Evolutionary conservation across 2,113 vertebrate genomes (phyloP).

Genomic region (Anser cygnoides): DNA sequence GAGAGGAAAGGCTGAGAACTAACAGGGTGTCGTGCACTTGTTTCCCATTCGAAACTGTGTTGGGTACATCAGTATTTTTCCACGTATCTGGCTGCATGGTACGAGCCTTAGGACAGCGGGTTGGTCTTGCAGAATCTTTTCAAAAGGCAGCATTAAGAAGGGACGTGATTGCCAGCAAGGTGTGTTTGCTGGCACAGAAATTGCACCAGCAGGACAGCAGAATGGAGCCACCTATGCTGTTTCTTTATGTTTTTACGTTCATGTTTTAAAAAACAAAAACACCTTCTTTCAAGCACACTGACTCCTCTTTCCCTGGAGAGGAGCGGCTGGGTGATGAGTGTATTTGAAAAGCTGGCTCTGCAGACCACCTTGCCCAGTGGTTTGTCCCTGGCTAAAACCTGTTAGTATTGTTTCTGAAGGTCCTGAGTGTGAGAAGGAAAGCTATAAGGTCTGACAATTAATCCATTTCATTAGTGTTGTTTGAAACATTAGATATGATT

Average conservation of each 20-base stretch:
- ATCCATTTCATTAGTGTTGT: rapidly evolving
- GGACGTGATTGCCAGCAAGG: neutral
- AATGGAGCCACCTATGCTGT: too few species aligned
- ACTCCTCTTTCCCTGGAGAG: neutral
- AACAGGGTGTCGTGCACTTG: rapidly evolving
- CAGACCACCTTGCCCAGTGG: neutral
- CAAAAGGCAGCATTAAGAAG: neutral
- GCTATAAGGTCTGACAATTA: neutral
- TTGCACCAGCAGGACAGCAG: neutral
- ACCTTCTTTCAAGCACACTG: rapidly evolving
- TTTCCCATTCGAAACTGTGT: rapidly evolving
- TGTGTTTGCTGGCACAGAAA: too few species aligned
- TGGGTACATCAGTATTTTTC: neutral
- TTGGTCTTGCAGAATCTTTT: neutral
- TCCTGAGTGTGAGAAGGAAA: neutral
- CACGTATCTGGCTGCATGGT: rapidly evolving
- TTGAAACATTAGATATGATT: rapidly evolving
- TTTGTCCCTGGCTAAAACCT: neutral
- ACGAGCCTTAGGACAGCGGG: rapidly evolving
- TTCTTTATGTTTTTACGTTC: too few species aligned
- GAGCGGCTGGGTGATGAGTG: rapidly evolving
- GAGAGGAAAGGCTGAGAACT: neutral
- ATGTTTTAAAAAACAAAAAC: neutral
- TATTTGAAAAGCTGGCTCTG: neutral
- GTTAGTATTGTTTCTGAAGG: neutral